These are phyloP conservation scores for Anolis carolinensis DNA, from an alignment of 2,113 vertebrate species.

Conservation along the genomic window DNA sequence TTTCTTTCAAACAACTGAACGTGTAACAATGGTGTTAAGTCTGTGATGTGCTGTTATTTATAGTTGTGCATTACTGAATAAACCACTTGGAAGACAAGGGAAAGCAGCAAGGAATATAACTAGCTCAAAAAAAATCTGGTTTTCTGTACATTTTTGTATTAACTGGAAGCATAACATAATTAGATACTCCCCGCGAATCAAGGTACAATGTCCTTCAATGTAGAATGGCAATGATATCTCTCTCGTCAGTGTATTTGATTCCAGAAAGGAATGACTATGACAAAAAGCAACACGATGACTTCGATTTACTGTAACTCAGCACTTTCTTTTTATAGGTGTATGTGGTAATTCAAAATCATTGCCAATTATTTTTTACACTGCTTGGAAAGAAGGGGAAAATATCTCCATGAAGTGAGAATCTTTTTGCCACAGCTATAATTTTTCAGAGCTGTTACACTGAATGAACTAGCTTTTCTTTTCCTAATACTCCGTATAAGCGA, in stretches of 20 bases:
- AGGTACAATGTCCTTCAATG: constrained; percentile 32
- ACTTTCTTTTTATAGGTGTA: constrained; percentile 30
- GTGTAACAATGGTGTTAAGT: no score
- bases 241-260: constrained; percentile 42
- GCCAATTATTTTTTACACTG: constrained; percentile 31
- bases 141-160: constrained; percentile 21
- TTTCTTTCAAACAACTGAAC: no score
- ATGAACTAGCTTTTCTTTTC: background rate
- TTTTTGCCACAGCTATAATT: constrained; percentile 14
- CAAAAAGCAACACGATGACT: constrained; percentile 7
- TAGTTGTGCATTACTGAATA: no score
- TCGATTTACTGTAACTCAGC: constrained; percentile 46
- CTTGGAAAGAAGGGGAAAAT: constrained; percentile 12
- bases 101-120: constrained; percentile 17
- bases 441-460: background rate
- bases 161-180: constrained; percentile 1
- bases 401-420: constrained; percentile 12
- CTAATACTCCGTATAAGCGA: background rate
- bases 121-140: background rate
- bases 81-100: no score
- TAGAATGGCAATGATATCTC: constrained; percentile 15
- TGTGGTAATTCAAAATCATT: constrained; percentile 33
- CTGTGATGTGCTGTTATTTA: no score
- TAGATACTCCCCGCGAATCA: background rate
- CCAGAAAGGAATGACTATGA: constrained; percentile 20